Evolutionary conservation across 1,140 invertebrate species (phyloP).

Genomic region (Gryllus bimaculatus): DNA sequence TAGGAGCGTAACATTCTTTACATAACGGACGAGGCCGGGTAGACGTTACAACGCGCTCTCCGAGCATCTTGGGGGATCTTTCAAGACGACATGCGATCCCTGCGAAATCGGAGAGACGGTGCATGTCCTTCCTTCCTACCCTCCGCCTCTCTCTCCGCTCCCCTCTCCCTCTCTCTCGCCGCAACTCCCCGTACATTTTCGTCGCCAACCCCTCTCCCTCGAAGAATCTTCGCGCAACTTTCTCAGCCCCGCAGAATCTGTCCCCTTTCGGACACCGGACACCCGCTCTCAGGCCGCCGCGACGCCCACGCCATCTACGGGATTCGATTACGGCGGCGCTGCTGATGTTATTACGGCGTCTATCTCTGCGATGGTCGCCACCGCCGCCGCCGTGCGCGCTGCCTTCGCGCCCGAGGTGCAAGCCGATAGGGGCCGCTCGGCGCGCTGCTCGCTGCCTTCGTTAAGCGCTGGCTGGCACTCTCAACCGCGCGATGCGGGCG

Average conservation of each 20-base stretch:
- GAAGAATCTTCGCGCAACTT: too few species aligned
- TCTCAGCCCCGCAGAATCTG: neutral
- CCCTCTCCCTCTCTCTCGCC: neutral
- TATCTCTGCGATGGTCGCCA: neutral
- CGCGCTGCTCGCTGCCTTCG: too few species aligned
- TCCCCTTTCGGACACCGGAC: neutral
- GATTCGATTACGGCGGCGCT: neutral
- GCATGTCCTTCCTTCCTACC: too few species aligned
- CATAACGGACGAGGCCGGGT: neutral
- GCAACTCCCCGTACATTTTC: too few species aligned
- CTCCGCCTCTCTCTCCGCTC: neutral
- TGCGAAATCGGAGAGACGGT: neutral
- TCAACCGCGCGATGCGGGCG: too few species aligned
- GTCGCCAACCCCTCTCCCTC: too few species aligned
- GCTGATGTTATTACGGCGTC: neutral
- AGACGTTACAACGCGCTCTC: neutral
- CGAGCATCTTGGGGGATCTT: neutral
- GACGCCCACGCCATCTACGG: neutral
- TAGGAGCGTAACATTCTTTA: neutral
- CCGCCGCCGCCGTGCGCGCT: neutral
- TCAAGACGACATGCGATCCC: neutral
- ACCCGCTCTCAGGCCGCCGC: neutral
- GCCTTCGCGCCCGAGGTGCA: too few species aligned
- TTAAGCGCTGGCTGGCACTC: too few species aligned
- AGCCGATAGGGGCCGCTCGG: too few species aligned